Base-by-base conservation (phyloP, 2,888 invertebrate genomes). In the Tenthredo mesomela region DNA sequence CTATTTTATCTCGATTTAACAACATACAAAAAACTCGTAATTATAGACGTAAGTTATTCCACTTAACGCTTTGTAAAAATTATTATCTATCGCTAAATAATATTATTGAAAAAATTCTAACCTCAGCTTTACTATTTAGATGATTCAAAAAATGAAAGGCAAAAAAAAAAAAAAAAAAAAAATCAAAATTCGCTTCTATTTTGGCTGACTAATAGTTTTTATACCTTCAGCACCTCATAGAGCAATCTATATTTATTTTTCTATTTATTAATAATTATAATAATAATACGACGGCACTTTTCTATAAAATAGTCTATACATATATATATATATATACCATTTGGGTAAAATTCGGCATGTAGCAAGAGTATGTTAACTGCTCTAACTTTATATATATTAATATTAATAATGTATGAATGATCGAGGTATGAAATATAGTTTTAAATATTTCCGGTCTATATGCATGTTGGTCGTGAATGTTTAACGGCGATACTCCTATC, bases 391-490 rank as follows among this genome's bases (percentile, higher is more conserved):
- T 61, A 29, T 29, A 29, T 29, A 29, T 29, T 6, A 10, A 77
- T 54, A 50, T 25, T 65, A 40, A 18, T 18, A 37, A 82, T 67
- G 4, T 25, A 47, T 50, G 18, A 50, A 47, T 47, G 3, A 67
- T 70, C 82, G 10, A 47, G 47, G 15, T 47, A 82, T 70, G 82
- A 82, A 21, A 67, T 67, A 65, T 47, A 82, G 25, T 67, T 65
- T 70, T n/a, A n/a, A 67, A 47, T 67, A 80, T 61, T 80, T 61
- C 67, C 29, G 67, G 50, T 47, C 67, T 40, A 12, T 40, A 12
- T 82, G 67, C 82, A 82, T 82, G 82, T 61, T 61, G 58, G 80
- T 80, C 61, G 80, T 58, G 40, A 61, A 80, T 80, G 80, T 70
- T 70, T 29, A n/a, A 82, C 80, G 58, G 29, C 61, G 61, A 80